Evolutionary conservation across 2,797 vertebrate species (phyloP), one percentile per base, ranked within the genome.

Genomic region (Tadarida brasiliensis): DNA sequence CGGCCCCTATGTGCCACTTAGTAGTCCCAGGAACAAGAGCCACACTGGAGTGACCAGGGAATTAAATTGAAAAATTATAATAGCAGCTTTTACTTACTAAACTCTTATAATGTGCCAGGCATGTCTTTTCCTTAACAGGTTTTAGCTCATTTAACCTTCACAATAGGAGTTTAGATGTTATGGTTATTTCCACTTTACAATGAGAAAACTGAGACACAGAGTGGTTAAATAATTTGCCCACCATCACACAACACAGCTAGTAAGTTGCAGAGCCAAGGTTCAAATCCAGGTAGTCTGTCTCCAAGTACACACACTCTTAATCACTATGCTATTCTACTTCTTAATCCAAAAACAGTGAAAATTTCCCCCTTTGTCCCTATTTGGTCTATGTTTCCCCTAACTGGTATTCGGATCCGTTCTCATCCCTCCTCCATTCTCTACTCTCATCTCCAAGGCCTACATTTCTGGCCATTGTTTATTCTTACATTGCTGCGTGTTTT

Each of bases 61-160:
- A 44, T 59, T 73, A 39, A 35, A 28, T 1, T 14, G 20, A 80
- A 77, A 88, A 49, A 12, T 47, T 39, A 26, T 49, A 33, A 76
- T 24, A 61, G 59, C 22, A 35, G 68, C 59, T 70, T 81, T 74
- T 47, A 63, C 33, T 70, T 63, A 24, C 4, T 22, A 63, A 67
- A n/a, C n/a, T 87, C 54, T 54, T 54, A 56, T 16, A 81, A 61
- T 35, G 22, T 59, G 20, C 11, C 20, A 90, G n/a, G 16, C 0
- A 59, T 33, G 5, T 70, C 70, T 44, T 88, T 22, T 10, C n/a
- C 57, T 59, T 84, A 39, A 59, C 17, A 65, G 35, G 15, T 35
- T 91, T 90, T 47, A 89, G 90, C 16, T 54, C 33, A 61, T 39
- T 54, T 78, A 70, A 84, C 84, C n/a, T 83, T 61, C 12, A 68